phyloP scores from a whole-genome alignment of 1,140 invertebrate genomes.

The Diplogasteroides magnus region DNA sequence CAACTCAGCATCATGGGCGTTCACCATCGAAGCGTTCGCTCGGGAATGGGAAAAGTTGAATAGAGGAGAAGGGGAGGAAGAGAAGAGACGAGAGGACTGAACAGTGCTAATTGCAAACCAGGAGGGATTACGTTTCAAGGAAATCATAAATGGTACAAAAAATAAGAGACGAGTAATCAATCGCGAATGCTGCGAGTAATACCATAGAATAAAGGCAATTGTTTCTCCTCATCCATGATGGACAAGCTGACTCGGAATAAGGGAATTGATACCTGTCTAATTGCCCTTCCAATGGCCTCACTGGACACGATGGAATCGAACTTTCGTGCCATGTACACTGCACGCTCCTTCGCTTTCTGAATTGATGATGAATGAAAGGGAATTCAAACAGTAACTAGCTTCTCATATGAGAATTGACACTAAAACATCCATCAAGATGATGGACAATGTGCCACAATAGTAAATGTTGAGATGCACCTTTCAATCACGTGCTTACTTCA shows the following conservation, averaged over 20 bases:
- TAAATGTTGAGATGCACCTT: no score
- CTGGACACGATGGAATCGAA: neutral
- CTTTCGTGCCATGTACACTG: neutral
- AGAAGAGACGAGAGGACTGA: neutral
- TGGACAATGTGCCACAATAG: no score
- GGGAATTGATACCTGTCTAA: neutral
- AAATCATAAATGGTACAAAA: no score
- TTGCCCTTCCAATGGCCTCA: neutral
- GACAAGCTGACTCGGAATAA: no score
- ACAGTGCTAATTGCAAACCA: no score
- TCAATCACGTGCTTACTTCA: no score
- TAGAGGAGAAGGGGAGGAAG: neutral
- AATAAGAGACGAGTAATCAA: no score
- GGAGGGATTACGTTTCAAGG: neutral
- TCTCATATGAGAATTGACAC: no score
- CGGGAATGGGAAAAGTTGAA: neutral
- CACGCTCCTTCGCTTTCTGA: neutral
- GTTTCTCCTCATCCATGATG: no score
- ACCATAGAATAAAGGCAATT: neutral
- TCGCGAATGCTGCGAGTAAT: no score
- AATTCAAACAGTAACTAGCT: no score
- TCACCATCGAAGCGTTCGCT: neutral
- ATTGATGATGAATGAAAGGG: neutral
- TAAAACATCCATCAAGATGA: no score
- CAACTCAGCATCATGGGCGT: neutral